phyloP scores from a whole-genome alignment of 2,888 invertebrate species.

The Ectemnius continuus region DNA sequence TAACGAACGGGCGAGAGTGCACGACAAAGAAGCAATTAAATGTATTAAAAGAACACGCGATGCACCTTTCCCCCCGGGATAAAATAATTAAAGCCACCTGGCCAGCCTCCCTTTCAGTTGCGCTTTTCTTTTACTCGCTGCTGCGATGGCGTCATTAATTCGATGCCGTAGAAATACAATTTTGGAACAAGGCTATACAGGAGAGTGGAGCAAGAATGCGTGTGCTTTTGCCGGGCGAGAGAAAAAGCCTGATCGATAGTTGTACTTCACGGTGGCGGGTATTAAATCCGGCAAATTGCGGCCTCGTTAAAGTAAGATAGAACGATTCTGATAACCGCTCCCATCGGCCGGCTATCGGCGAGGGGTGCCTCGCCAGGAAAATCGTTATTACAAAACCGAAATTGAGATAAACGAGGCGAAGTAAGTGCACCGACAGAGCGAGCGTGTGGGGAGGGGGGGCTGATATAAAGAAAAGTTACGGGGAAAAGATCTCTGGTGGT shows the following conservation, averaged over 20 bases:
- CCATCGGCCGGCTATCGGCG: neutral
- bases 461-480: slow-evolving; percentile 36
- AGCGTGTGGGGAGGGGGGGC: slow-evolving; percentile 20
- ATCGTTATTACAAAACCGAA: slow-evolving; percentile 2
- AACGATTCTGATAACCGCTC: slow-evolving; percentile 5
- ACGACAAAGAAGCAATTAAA: slow-evolving; percentile 49
- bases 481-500: slow-evolving; percentile 24
- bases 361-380: neutral
- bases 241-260: too few species aligned
- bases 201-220: too few species aligned
- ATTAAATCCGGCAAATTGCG: neutral
- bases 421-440: slow-evolving; percentile 12
- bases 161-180: too few species aligned
- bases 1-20: neutral
- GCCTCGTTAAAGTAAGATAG: slow-evolving; percentile 2
- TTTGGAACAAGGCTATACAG: too few species aligned
- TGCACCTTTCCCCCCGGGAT: slow-evolving; percentile 32
- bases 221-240: too few species aligned
- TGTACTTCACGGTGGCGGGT: neutral
- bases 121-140: neutral
- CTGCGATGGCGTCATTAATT: neutral
- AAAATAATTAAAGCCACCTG: slow-evolving; percentile 46
- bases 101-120: neutral
- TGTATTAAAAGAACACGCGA: slow-evolving; percentile 38
- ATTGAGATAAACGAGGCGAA: slow-evolving; percentile 45